Conservation (phyloP, 1,140 invertebrate genomes). For the Prorops nasuta region DNA sequence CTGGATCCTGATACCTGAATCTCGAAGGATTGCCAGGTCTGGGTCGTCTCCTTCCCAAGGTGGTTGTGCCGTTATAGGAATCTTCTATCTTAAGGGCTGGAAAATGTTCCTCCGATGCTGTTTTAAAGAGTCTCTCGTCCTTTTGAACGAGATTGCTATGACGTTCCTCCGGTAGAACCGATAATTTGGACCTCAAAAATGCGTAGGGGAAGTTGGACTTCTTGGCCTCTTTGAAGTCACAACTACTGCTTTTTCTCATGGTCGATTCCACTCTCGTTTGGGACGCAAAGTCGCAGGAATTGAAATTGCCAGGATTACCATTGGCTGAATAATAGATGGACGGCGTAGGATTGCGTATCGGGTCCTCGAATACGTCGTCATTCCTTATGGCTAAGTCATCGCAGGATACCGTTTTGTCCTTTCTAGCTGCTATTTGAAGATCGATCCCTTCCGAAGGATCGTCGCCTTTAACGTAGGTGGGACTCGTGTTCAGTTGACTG, state of each 20-base stretch:
- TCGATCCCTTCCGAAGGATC: conserved; percentile 77
- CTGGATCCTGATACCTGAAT: conserved; percentile 27
- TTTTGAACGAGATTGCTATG: conserved; percentile 39
- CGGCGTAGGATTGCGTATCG: not conserved
- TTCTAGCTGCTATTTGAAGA: conserved; percentile 56
- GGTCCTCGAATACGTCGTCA: conserved; percentile 31
- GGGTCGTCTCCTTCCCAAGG: conserved; percentile 42
- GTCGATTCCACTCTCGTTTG: conserved; percentile 29
- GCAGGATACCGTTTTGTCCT: conserved; percentile 48
- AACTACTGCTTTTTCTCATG: conserved; percentile 47
- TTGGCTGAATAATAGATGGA: not conserved
- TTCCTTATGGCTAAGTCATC: conserved; percentile 40
- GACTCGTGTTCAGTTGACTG: conserved; percentile 66
- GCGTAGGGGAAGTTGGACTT: conserved; percentile 75
- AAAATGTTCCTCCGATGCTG: conserved; percentile 55
- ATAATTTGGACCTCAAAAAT: conserved; percentile 72
- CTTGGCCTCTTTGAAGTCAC: conserved; percentile 54
- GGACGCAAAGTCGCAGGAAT: conserved; percentile 39
- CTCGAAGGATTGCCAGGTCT: conserved; percentile 22
- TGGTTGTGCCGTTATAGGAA: conserved; percentile 45
- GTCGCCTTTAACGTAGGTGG: conserved; percentile 74
- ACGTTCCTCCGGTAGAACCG: conserved; percentile 72
- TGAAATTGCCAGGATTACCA: conserved; percentile 24
- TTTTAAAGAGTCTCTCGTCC: conserved; percentile 50
- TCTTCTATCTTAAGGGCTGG: conserved; percentile 47